A percentile compares a stretch with the other conserved stretches of the same genome.
phyloP scores from a whole-genome alignment of 53 echinoderm and acorn worm species.

The Henricia sp. region DNA sequence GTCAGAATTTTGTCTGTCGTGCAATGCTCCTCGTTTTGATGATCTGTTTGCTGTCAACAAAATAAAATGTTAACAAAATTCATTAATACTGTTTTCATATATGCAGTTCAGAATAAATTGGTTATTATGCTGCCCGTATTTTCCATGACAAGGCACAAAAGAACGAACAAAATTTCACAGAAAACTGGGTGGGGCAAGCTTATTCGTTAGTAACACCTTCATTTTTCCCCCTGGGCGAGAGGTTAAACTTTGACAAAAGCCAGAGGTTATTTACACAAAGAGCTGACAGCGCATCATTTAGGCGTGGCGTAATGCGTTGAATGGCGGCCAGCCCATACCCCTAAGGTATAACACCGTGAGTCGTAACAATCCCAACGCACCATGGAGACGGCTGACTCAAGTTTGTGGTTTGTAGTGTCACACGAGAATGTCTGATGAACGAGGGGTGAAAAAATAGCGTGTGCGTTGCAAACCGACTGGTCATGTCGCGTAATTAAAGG shows the following conservation, averaged over 20 bases:
- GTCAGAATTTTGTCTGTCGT: slow-evolving; percentile 19
- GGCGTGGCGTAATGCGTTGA: no score
- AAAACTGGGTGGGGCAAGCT: slow-evolving; percentile 22
- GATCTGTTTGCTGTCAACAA: slow-evolving; percentile 20
- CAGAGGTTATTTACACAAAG: neutral
- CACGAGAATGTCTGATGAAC: neutral
- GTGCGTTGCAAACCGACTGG: neutral
- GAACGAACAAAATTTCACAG: no score
- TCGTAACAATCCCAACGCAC: neutral
- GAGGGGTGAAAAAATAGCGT: no score
- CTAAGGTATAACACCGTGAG: no score
- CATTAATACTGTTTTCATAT: no score
- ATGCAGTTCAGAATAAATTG: no score
- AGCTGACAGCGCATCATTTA: no score
- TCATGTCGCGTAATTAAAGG: neutral
- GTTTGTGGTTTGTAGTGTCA: slow-evolving; percentile 4
- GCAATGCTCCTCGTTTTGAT: slow-evolving; percentile 22
- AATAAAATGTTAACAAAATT: neutral
- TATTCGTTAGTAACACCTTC: neutral
- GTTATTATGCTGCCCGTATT: no score
- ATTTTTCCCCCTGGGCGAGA: neutral
- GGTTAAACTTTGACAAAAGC: neutral
- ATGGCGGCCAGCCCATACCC: no score
- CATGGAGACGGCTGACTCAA: neutral
- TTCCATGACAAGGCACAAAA: no score